Conservation (phyloP, 2,888 invertebrate species). For the Drosophila helvetica region DNA sequence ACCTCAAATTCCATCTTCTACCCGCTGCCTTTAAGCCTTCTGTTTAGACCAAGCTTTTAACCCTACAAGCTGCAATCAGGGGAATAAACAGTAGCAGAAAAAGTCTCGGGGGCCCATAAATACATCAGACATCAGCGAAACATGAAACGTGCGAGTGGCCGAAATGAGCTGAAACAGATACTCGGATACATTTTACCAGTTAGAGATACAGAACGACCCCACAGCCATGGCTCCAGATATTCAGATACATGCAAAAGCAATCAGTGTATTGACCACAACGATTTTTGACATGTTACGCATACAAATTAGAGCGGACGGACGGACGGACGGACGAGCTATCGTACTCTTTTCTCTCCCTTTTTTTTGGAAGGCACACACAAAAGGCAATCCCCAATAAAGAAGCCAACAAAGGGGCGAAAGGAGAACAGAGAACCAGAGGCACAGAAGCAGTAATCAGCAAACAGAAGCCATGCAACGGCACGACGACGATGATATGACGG, state of each 20-base stretch:
- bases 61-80: conserved; percentile 41
- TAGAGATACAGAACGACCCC: conserved; percentile 11
- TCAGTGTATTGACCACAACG: conserved; percentile 80
- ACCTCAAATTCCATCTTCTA: too few species aligned
- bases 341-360: conserved; percentile 4
- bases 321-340: not conserved
- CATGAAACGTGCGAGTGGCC: conserved; percentile 42
- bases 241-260: conserved; percentile 75
- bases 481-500: conserved; percentile 22
- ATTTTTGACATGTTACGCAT: conserved; percentile 80
- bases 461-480: conserved; percentile 74
- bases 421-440: conserved; percentile 8
- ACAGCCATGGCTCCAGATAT: conserved; percentile 10
- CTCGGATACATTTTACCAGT: conserved; percentile 15
- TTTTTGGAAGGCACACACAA: conserved; percentile 26
- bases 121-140: conserved; percentile 49
- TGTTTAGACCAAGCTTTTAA: conserved; percentile 21
- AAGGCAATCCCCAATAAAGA: conserved; percentile 51
- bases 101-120: conserved; percentile 29
- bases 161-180: conserved; percentile 35
- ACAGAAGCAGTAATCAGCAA: conserved; percentile 62
- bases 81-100: conserved; percentile 24
- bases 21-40: not conserved
- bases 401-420: conserved; percentile 48
- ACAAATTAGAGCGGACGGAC: conserved; percentile 70